Evolutionary conservation across 2,888 invertebrate species (phyloP).

Genomic region (Idaea dimidiata): DNA sequence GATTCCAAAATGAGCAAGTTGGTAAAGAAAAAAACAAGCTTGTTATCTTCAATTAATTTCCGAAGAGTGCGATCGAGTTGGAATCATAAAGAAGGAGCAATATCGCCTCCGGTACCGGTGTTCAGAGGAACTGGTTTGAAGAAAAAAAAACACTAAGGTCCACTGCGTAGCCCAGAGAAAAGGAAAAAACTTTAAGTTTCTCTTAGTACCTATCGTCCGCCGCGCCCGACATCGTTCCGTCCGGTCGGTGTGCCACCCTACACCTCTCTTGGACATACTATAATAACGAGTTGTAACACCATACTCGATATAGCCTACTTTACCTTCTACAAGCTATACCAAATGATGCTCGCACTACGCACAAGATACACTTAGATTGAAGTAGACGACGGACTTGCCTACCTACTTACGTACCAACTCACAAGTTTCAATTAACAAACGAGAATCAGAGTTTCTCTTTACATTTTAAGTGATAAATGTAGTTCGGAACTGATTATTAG

Average conservation of each 20-base stretch:
- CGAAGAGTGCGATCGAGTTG: conserved; percentile 56
- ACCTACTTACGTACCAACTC: no score
- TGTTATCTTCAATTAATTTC: conserved; percentile 74
- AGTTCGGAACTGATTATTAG: neutral
- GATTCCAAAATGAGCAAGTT: conserved; percentile 55
- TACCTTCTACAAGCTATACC: neutral
- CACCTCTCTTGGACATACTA: conserved; percentile 17
- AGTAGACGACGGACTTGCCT: neutral
- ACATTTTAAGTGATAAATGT: neutral
- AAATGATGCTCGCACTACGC: neutral
- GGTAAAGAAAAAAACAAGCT: conserved; percentile 64
- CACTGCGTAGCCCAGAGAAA: conserved; percentile 37
- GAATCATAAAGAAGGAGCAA: conserved; percentile 62
- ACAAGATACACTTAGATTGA: neutral
- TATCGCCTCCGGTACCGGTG: conserved; percentile 40
- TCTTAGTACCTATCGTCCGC: conserved; percentile 28
- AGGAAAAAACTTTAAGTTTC: conserved; percentile 49
- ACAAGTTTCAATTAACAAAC: neutral
- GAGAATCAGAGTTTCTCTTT: neutral
- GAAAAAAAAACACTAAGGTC: conserved; percentile 35
- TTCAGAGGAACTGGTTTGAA: conserved; percentile 56
- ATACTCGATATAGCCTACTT: neutral
- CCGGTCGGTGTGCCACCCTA: conserved; percentile 31
- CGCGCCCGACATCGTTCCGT: neutral
- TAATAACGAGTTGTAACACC: conserved; percentile 4